Evolutionary conservation across 2,797 vertebrate genomes (phyloP).

Genomic region (Chaenodraco wilsoni): DNA sequence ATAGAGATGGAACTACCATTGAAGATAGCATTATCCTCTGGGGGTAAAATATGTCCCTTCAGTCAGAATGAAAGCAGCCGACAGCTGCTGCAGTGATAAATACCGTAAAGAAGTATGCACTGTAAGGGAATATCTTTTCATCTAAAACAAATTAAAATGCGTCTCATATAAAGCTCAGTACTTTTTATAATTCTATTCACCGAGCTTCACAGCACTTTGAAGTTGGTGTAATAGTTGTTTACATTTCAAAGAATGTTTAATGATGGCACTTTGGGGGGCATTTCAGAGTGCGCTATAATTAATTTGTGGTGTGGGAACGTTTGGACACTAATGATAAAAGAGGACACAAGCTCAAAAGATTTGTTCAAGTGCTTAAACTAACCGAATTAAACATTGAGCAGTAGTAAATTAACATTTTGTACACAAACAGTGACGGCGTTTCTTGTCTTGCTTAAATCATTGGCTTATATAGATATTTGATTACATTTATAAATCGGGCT

Average conservation of each 20-base stretch:
- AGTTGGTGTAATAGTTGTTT: constrained; percentile 59
- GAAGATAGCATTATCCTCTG: background rate
- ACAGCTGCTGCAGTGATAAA: background rate
- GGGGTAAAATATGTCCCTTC: background rate
- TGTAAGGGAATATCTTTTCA: background rate
- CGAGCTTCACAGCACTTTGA: constrained; percentile 27
- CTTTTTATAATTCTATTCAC: constrained; percentile 15
- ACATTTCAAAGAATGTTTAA: constrained; percentile 68
- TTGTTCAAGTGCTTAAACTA: constrained; percentile 54
- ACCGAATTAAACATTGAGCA: constrained; percentile 53
- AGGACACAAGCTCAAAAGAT: constrained; percentile 51
- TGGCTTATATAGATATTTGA: constrained; percentile 23
- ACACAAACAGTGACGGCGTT: constrained; percentile 28
- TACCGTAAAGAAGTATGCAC: background rate
- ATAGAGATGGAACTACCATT: background rate
- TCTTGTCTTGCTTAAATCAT: background rate
- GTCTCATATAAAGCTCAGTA: constrained; percentile 15
- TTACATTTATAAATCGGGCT: background rate
- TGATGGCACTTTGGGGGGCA: constrained; percentile 44
- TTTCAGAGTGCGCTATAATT: constrained; percentile 50
- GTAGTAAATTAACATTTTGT: constrained; percentile 36
- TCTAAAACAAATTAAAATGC: constrained; percentile 17
- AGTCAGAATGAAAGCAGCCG: background rate
- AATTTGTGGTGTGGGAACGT: constrained; percentile 52
- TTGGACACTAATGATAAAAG: constrained; percentile 55